These are phyloP conservation scores for Pungitius pungitius DNA, from an alignment of 2,113 vertebrate species.

Conservation along the genomic window DNA sequence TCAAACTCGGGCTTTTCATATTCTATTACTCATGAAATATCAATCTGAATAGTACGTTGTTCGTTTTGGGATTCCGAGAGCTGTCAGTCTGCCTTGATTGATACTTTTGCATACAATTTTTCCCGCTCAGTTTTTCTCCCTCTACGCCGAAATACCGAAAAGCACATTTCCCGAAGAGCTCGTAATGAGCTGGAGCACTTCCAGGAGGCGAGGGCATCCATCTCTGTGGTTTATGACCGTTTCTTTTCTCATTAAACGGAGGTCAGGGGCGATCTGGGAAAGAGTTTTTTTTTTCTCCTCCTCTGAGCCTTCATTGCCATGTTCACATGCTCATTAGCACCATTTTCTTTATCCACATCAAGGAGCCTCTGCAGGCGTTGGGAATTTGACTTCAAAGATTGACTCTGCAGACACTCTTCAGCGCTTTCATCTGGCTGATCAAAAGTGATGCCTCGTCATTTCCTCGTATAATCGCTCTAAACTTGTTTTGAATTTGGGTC, in stretches of 20 bases:
- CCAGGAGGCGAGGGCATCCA: constrained; percentile 54
- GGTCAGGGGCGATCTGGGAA: constrained; percentile 53
- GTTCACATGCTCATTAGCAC: constrained; percentile 59
- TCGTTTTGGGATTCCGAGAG: neutral
- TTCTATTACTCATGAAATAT: neutral
- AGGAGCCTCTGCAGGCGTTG: constrained; percentile 21
- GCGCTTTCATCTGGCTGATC: constrained; percentile 40
- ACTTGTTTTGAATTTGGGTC: neutral
- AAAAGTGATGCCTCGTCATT: constrained; percentile 27
- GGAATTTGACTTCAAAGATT: constrained; percentile 48
- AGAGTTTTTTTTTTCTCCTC: neutral
- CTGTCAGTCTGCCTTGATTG: neutral
- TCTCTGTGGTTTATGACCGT: constrained; percentile 54
- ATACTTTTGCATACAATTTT: constrained; percentile 24
- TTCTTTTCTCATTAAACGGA: constrained; percentile 68
- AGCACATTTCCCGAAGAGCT: constrained; percentile 35
- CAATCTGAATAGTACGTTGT: neutral
- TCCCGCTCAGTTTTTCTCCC: neutral
- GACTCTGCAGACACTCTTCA: constrained; percentile 24
- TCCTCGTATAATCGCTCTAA: constrained; percentile 34
- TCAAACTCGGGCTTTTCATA: neutral
- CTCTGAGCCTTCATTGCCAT: constrained; percentile 21
- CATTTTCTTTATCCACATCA: constrained; percentile 64
- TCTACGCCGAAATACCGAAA: neutral
- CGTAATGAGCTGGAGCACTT: constrained; percentile 56